phyloP scores from a whole-genome alignment of 2,113 vertebrate species.

The Micronycteris hirsuta region DNA sequence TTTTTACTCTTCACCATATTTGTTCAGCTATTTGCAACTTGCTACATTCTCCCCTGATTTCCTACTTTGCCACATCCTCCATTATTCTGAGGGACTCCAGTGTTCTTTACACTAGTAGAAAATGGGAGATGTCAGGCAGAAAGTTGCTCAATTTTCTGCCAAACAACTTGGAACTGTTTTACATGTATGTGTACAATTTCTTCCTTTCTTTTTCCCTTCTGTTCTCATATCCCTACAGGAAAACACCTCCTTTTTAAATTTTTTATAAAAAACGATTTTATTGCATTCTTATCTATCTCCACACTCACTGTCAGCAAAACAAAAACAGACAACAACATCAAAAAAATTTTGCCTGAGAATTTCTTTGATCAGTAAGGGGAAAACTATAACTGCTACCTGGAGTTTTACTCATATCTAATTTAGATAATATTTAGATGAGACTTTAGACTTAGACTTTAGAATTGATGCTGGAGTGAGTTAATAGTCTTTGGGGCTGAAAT shows the following conservation, averaged over 20 bases:
- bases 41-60: not conserved
- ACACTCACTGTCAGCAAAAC: not conserved
- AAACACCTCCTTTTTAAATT: not conserved
- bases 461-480: not conserved
- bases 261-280: not conserved
- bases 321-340: not conserved
- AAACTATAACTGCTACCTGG: not conserved
- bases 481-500: not conserved
- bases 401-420: not conserved
- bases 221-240: not conserved
- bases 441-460: not conserved
- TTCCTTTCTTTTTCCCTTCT: not conserved
- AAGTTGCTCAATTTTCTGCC: not conserved
- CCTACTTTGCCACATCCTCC: not conserved
- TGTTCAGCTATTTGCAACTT: not conserved
- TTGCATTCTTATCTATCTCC: not conserved
- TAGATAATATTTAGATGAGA: not conserved
- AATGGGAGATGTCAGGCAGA: not conserved
- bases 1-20: not conserved
- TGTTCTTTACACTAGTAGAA: not conserved
- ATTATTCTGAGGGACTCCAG: not conserved
- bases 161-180: not conserved
- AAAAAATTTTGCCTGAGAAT: not conserved
- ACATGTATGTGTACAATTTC: rapidly evolving
- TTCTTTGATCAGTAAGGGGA: not conserved